A percentile compares a stretch with the other conserved stretches of the same genome.
These are phyloP conservation scores for Oscheius sp. DNA, from an alignment of 2,888 invertebrate genomes.

Conservation along the genomic window DNA sequence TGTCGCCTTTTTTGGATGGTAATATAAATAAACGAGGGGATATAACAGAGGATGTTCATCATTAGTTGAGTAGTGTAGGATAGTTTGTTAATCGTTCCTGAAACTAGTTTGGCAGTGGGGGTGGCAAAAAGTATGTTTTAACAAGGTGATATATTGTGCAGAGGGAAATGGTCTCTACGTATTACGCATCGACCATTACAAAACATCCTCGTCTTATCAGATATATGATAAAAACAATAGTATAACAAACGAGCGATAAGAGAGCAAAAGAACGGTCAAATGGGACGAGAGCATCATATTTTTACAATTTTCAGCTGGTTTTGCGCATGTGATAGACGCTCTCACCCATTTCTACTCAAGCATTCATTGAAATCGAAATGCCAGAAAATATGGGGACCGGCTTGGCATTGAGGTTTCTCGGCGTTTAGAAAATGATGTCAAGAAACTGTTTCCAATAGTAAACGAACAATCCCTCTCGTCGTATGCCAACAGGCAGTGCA, in stretches of 20 bases:
- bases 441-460: too few species aligned
- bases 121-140: background rate
- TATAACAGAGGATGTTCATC: too few species aligned
- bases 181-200: too few species aligned
- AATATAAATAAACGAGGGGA: too few species aligned
- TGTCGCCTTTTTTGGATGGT: too few species aligned
- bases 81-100: too few species aligned
- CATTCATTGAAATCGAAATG: conserved; percentile 26
- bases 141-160: background rate
- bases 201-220: too few species aligned
- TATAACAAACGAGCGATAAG: background rate
- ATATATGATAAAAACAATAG: background rate
- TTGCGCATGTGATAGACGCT: background rate
- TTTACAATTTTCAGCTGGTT: conserved; percentile 10
- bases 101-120: too few species aligned
- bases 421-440: too few species aligned
- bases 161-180: background rate
- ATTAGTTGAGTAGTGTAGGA: too few species aligned
- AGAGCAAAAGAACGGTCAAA: background rate
- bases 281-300: background rate
- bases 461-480: too few species aligned
- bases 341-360: conserved; percentile 3
- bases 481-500: too few species aligned
- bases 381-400: background rate
- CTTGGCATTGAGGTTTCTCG: background rate